Percentiles rank a stretch among this genome's conserved stretches.
Conservation (phyloP, 2,113 vertebrate species). For the Gnathonemus longibarbis region DNA sequence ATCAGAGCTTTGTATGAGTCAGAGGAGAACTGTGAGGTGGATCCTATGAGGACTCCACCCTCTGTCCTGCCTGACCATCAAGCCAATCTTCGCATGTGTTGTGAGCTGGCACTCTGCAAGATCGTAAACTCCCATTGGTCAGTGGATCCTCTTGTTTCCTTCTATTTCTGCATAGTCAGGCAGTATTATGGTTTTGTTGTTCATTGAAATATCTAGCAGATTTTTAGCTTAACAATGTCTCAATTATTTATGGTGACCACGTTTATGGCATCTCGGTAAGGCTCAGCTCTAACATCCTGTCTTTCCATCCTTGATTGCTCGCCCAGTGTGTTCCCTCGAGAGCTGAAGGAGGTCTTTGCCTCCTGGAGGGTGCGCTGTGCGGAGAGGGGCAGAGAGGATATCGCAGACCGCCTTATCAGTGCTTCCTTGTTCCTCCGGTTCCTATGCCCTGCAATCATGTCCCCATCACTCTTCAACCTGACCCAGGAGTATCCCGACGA, state of each 20-base stretch:
- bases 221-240: background rate
- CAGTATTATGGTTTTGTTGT: background rate
- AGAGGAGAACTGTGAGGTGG: constrained; percentile 96
- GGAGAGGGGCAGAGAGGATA: constrained; percentile 86
- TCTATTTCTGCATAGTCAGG: background rate
- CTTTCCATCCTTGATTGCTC: background rate
- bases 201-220: background rate
- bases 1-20: constrained; percentile 94
- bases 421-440: constrained; percentile 91
- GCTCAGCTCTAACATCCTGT: background rate
- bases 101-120: constrained; percentile 94
- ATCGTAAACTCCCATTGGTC: constrained; percentile 94
- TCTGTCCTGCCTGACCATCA: constrained; percentile 86
- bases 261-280: background rate
- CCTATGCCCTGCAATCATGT: constrained; percentile 93
- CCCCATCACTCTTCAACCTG: constrained; percentile 88
- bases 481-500: constrained; percentile 95
- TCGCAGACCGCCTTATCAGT: constrained; percentile 90
- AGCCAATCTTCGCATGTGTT: constrained; percentile 96
- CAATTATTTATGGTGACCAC: background rate
- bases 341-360: constrained; percentile 94
- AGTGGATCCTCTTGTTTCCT: constrained; percentile 20
- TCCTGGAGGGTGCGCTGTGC: constrained; percentile 91
- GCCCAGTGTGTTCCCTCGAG: constrained; percentile 88
- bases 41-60: constrained; percentile 88